A percentile compares a stretch with the other conserved stretches of the same genome.
These are phyloP conservation scores for Cololabis saira DNA, from an alignment of 2,113 vertebrate species.

Conservation along the genomic window DNA sequence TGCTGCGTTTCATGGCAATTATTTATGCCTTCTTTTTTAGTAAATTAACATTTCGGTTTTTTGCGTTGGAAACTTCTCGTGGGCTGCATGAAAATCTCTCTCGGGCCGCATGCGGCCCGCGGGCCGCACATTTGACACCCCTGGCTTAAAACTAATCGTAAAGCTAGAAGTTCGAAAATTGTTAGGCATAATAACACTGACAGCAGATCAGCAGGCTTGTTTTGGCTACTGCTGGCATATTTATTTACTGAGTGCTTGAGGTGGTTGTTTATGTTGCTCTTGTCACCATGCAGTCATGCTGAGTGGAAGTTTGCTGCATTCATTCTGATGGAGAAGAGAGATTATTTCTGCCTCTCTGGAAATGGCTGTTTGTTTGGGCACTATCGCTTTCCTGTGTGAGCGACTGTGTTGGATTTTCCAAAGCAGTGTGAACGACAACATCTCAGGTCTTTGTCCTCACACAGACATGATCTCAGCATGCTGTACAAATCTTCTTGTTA, in stretches of 20 bases:
- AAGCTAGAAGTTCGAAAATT: not conserved
- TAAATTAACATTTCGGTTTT: too few species aligned
- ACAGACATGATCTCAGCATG: too few species aligned
- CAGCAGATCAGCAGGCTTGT: constrained; percentile 26
- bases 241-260: constrained; percentile 19
- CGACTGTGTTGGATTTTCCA: constrained; percentile 8
- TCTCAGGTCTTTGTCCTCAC: not conserved
- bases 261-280: constrained; percentile 19
- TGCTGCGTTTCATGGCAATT: too few species aligned
- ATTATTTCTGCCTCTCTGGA: constrained; percentile 18
- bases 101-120: too few species aligned
- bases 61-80: too few species aligned
- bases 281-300: constrained; percentile 22
- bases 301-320: constrained; percentile 25
- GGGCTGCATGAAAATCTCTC: too few species aligned
- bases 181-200: constrained; percentile 4
- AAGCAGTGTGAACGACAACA: constrained; percentile 8
- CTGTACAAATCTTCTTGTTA: too few species aligned
- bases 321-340: constrained; percentile 22
- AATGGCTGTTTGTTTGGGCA: constrained; percentile 11
- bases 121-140: too few species aligned
- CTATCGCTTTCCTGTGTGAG: constrained; percentile 3
- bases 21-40: too few species aligned
- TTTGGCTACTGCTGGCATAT: constrained; percentile 8
- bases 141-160: constrained; percentile 1